Evolutionary conservation across 2,797 vertebrate species (phyloP).

Genomic region (Halcyon leucocephala): DNA sequence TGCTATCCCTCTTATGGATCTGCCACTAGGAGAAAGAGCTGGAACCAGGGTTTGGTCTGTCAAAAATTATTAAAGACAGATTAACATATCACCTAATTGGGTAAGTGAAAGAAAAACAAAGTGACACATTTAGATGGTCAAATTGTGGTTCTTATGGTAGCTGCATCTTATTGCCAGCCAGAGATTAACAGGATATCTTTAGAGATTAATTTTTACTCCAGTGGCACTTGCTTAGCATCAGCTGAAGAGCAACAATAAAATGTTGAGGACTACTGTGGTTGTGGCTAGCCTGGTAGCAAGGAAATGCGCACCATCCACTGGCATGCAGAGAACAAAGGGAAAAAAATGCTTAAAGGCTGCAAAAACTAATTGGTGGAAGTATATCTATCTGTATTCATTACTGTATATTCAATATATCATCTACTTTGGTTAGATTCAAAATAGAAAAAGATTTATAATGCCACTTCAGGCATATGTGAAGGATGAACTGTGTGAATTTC

Average conservation of each 20-base stretch:
- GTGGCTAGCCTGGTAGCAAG: neutral
- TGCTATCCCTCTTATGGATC: neutral
- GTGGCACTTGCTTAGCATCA: neutral
- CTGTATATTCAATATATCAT: neutral
- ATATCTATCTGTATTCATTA: neutral
- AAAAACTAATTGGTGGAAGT: conserved; percentile 26
- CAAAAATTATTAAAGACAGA: neutral
- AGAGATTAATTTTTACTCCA: neutral
- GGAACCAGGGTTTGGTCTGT: neutral
- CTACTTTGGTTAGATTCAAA: conserved; percentile 33
- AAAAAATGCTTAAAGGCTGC: neutral
- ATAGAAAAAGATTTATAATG: neutral
- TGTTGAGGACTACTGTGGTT: neutral
- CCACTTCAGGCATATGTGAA: conserved; percentile 5
- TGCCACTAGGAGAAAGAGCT: neutral
- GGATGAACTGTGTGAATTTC: conserved; percentile 36
- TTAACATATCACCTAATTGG: neutral
- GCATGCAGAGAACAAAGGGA: neutral
- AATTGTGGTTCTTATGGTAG: neutral
- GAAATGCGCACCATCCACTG: neutral
- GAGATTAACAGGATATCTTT: neutral
- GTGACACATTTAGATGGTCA: neutral
- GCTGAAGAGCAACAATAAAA: neutral
- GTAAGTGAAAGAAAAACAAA: neutral
- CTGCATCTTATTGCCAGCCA: neutral